Percentiles rank a stretch among this genome's conserved stretches.
Conservation (phyloP, 1,140 invertebrate genomes). For the Macrosteles quadrilineatus region DNA sequence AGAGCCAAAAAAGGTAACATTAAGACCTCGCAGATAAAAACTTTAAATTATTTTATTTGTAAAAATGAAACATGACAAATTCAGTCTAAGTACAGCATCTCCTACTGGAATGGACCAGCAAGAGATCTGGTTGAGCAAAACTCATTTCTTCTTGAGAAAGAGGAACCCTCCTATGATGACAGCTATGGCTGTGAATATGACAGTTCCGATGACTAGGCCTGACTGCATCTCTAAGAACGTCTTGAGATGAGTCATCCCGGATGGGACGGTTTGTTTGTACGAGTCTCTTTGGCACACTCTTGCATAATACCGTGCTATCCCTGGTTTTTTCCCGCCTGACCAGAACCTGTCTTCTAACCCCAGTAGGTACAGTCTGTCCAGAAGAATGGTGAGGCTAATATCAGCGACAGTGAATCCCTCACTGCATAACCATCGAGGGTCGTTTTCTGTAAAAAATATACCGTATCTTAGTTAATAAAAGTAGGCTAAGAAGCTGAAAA, state of each 20-base stretch:
- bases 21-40: too few species aligned
- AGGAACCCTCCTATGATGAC: constrained; percentile 23
- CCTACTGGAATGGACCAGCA: constrained; percentile 7
- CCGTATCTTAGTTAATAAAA: too few species aligned
- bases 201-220: constrained; percentile 15
- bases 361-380: constrained; percentile 64
- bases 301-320: constrained; percentile 64
- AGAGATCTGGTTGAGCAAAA: neutral
- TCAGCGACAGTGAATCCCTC: constrained; percentile 72
- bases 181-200: constrained; percentile 7
- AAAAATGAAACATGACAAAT: constrained; percentile 1
- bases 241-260: constrained; percentile 34
- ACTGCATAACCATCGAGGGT: constrained; percentile 68
- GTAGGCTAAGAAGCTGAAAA: too few species aligned
- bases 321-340: constrained; percentile 60
- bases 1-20: too few species aligned
- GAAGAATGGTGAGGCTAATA: constrained; percentile 67
- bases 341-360: constrained; percentile 55
- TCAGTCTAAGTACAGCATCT: constrained; percentile 12
- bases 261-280: constrained; percentile 62
- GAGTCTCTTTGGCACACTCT: constrained; percentile 63
- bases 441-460: constrained; percentile 45
- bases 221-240: constrained; percentile 34
- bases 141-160: constrained; percentile 26
- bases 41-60: constrained; percentile 3